Percentiles rank a stretch among this genome's conserved stretches.
Conservation (phyloP, 2,888 invertebrate species). For the Apoderus coryli region DNA sequence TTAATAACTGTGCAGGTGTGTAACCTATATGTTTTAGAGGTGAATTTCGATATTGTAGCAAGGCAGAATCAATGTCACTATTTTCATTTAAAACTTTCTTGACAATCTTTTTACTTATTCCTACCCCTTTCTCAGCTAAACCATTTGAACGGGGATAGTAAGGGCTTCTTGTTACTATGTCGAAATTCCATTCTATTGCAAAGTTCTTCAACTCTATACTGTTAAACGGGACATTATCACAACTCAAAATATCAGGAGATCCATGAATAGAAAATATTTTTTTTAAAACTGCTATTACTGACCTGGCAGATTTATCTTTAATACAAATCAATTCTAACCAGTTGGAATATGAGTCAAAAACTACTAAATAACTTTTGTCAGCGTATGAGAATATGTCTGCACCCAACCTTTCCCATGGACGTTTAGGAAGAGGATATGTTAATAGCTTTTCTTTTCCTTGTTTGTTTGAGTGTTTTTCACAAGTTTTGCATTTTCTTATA, state of each 20-base stretch:
- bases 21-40: conserved; percentile 7
- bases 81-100: no score
- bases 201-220: conserved; percentile 2
- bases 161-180: conserved; percentile 4
- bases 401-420: conserved; percentile 3
- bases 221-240: conserved; percentile 8
- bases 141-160: conserved; percentile 9
- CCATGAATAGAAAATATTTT: conserved; percentile 4
- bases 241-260: conserved; percentile 3
- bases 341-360: conserved; percentile 8
- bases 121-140: conserved; percentile 7
- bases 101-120: conserved; percentile 4
- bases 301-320: conserved; percentile 6
- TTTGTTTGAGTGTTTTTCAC: conserved; percentile 5
- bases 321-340: conserved; percentile 6
- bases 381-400: conserved; percentile 5
- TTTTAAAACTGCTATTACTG: conserved; percentile 3
- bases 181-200: conserved; percentile 1
- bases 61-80: no score
- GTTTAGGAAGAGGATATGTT: conserved; percentile 7
- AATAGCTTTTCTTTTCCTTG: conserved; percentile 11
- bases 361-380: conserved; percentile 6
- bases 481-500: conserved; percentile 5
- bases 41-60: no score
- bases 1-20: conserved; percentile 9